Conservation (phyloP, 2,888 invertebrate species). For the Folsomia candida region DNA sequence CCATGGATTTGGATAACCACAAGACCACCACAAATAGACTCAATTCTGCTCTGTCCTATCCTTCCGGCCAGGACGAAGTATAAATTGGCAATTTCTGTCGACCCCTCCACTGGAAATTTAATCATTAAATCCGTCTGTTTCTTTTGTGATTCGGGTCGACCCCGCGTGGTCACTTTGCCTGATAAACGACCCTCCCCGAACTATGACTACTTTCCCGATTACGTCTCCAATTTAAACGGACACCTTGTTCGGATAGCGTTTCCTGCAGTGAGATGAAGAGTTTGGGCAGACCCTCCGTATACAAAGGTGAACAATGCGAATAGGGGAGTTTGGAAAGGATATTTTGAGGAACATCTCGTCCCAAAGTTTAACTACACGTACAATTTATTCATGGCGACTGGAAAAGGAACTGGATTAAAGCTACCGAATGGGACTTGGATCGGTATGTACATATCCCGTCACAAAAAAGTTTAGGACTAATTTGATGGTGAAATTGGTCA, state of each 20-base stretch:
- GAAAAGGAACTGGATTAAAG: background rate
- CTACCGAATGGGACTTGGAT: background rate
- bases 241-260: background rate
- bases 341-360: slow-evolving; percentile 3
- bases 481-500: too few relatives aligned
- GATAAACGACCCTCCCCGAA: background rate
- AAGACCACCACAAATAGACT: too few relatives aligned
- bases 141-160: background rate
- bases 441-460: background rate
- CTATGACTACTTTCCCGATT: slow-evolving; percentile 1
- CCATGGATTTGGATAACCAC: too few relatives aligned
- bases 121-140: background rate
- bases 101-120: too few relatives aligned
- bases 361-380: background rate
- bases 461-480: background rate
- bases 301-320: background rate
- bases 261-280: background rate
- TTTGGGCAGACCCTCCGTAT: background rate
- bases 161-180: background rate
- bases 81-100: too few relatives aligned
- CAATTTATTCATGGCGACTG: background rate
- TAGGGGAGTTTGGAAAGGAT: background rate
- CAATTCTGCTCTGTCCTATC: too few relatives aligned
- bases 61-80: too few relatives aligned
- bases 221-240: slow-evolving; percentile 1